phyloP scores from a whole-genome alignment of 2,888 invertebrate species.

The Stenurella melanura region DNA sequence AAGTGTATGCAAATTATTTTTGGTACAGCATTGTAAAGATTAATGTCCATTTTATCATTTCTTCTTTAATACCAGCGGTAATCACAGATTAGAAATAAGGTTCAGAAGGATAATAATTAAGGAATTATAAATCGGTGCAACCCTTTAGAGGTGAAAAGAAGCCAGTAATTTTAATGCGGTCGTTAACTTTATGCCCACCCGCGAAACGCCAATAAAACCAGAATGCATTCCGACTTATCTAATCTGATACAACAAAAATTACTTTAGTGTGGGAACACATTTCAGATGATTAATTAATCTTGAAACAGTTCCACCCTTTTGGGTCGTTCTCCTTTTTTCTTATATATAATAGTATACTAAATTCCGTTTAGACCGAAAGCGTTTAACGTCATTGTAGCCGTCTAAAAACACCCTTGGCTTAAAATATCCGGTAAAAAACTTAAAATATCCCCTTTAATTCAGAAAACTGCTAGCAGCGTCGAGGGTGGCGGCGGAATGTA shows the following conservation, averaged over 20 bases:
- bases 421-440: slow-evolving; percentile 51
- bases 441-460: slow-evolving; percentile 53
- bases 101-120: neutral
- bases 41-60: too few species aligned
- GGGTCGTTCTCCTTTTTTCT: slow-evolving; percentile 24
- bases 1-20: too few species aligned
- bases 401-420: slow-evolving; percentile 46
- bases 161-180: neutral
- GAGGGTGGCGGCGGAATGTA: slow-evolving; percentile 37
- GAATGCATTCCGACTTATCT: slow-evolving; percentile 5
- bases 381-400: slow-evolving; percentile 50
- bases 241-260: slow-evolving; percentile 26
- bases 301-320: slow-evolving; percentile 6
- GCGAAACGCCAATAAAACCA: slow-evolving; percentile 8
- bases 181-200: neutral
- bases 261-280: neutral
- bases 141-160: neutral
- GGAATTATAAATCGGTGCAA: neutral
- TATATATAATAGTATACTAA: slow-evolving; percentile 44
- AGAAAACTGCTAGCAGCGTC: slow-evolving; percentile 43
- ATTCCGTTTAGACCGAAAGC: slow-evolving; percentile 51
- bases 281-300: slow-evolving; percentile 24
- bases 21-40: too few species aligned
- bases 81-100: neutral
- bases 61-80: too few species aligned